Evolutionary conservation across 2,888 invertebrate genomes (phyloP).

Genomic region (Dicranocentrus wangi): DNA sequence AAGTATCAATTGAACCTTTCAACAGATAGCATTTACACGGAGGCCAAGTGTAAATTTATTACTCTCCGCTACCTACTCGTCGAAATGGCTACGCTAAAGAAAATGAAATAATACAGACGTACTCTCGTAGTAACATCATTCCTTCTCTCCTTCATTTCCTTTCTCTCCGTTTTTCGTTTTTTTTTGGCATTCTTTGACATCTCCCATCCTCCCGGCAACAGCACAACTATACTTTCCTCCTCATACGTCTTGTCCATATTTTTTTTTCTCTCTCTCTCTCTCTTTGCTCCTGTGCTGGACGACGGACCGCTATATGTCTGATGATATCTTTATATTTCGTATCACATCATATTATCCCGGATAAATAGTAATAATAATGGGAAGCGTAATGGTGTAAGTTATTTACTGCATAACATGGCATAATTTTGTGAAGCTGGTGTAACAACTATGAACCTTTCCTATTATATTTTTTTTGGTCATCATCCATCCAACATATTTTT

Average conservation of each 20-base stretch:
- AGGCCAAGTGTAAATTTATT: constrained; percentile 64
- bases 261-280: constrained; percentile 7
- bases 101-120: constrained; percentile 66
- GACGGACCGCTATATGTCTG: constrained; percentile 8
- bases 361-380: constrained; percentile 53
- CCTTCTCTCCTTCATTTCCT: constrained; percentile 35
- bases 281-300: neutral
- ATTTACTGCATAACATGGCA: constrained; percentile 29
- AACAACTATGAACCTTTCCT: neutral
- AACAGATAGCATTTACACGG: constrained; percentile 45
- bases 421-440: constrained; percentile 13
- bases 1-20: constrained; percentile 63
- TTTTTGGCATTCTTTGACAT: constrained; percentile 41
- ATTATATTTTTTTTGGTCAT: too few relatives aligned
- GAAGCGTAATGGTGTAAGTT: constrained; percentile 39
- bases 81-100: constrained; percentile 60
- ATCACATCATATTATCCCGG: constrained; percentile 50
- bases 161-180: neutral
- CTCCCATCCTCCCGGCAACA: neutral
- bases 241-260: neutral
- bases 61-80: constrained; percentile 38
- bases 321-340: constrained; percentile 25
- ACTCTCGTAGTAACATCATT: constrained; percentile 55
- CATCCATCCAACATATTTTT: too few relatives aligned
- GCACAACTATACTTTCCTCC: neutral